Conservation (phyloP, 92 coral and sea anemone species). For the Galaxea fascicularis region DNA sequence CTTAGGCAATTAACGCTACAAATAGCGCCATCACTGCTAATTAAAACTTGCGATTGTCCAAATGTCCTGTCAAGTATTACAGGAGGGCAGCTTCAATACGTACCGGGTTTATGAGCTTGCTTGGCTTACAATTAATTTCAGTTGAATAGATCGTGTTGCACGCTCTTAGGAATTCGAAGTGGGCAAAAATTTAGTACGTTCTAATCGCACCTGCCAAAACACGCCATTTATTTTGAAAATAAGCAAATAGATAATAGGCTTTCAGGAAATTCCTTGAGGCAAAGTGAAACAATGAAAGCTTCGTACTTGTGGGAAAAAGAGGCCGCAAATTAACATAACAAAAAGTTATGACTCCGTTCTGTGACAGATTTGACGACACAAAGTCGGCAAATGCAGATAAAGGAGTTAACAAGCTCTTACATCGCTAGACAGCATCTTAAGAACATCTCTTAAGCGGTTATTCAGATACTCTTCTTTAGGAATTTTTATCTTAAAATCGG, state of each 20-base stretch:
- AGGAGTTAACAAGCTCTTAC: not conserved
- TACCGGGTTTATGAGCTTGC: constrained; percentile 1
- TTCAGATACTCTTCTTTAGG: not conserved
- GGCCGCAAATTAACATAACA: constrained; percentile 43
- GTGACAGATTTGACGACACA: constrained; percentile 30
- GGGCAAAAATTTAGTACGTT: constrained; percentile 12
- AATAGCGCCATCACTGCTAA: constrained; percentile 17
- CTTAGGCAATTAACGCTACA: not conserved
- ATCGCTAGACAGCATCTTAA: not conserved
- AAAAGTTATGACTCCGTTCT: constrained; percentile 8
- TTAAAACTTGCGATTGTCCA: constrained; percentile 10
- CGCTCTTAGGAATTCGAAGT: constrained; percentile 32
- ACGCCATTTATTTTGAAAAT: constrained; percentile 37
- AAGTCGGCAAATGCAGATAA: constrained; percentile 37
- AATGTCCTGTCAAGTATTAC: not conserved
- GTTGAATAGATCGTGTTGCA: constrained; percentile 27
- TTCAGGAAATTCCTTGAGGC: constrained; percentile 33
- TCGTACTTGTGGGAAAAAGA: constrained; percentile 20
- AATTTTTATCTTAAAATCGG: constrained; percentile 3
- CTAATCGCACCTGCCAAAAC: constrained; percentile 54
- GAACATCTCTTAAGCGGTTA: not conserved
- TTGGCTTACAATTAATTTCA: constrained; percentile 14
- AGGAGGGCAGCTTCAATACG: not conserved
- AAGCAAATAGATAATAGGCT: constrained; percentile 50
- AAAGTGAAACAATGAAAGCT: constrained; percentile 20